These are phyloP conservation scores for Apostichopus leukothele DNA, from an alignment of 53 echinoderm and acorn worm species.

Conservation along the genomic window DNA sequence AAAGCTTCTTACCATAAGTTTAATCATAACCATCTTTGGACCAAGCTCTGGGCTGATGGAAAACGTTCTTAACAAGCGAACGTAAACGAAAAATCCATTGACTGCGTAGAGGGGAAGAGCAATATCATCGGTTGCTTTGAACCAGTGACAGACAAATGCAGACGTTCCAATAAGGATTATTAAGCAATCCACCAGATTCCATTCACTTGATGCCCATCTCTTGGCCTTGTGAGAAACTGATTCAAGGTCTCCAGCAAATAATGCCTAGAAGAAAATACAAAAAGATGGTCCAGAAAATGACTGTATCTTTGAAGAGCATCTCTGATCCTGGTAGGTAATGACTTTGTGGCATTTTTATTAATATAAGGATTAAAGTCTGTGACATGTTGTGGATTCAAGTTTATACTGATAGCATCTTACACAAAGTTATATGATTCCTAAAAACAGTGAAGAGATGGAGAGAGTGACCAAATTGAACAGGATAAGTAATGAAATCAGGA, in stretches of 20 bases:
- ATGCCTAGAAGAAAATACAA: slow-evolving; percentile 39
- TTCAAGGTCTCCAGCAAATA: slow-evolving; percentile 47
- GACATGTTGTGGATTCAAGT: too few relatives aligned
- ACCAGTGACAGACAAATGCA: too few relatives aligned
- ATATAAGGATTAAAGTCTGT: too few relatives aligned
- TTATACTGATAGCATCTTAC: too few relatives aligned
- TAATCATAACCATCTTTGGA: slow-evolving; percentile 92
- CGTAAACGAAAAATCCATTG: slow-evolving; percentile 69
- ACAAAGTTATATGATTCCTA: too few relatives aligned
- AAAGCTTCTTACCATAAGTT: slow-evolving; percentile 73
- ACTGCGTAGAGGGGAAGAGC: slow-evolving; percentile 35
- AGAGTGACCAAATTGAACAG: too few relatives aligned
- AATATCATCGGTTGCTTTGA: too few relatives aligned
- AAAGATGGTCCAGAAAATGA: not conserved
- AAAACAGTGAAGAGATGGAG: too few relatives aligned
- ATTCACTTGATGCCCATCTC: slow-evolving; percentile 65
- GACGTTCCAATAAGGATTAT: slow-evolving; percentile 49
- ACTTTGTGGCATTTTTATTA: too few relatives aligned
- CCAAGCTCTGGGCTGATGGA: slow-evolving; percentile 67
- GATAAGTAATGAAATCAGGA: too few relatives aligned
- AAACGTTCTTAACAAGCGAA: slow-evolving; percentile 69
- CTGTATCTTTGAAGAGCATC: too few relatives aligned
- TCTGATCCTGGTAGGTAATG: too few relatives aligned
- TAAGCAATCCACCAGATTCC: slow-evolving; percentile 78
- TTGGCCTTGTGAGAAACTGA: slow-evolving; percentile 55